phyloP scores from a whole-genome alignment of 1,140 invertebrate genomes.

The Octopus bimaculoides region DNA sequence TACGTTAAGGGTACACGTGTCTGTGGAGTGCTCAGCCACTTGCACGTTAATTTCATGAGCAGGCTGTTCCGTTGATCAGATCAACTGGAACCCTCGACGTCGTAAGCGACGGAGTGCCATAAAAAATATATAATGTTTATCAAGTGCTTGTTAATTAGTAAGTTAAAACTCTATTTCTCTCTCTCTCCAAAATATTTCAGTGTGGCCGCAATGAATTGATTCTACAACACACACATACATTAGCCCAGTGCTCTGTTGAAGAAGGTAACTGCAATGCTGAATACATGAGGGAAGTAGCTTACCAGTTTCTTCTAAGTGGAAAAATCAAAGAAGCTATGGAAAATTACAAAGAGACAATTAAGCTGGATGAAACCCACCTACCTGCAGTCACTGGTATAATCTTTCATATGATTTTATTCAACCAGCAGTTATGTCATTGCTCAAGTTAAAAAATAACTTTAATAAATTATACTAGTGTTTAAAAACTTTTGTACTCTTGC shows the following conservation, averaged over 20 bases:
- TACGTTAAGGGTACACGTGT: too few species aligned
- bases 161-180: neutral
- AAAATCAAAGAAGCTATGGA: conserved; percentile 76
- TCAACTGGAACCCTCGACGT: too few species aligned
- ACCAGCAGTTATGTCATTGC: too few species aligned
- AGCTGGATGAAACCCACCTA: conserved; percentile 79
- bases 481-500: too few species aligned
- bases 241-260: conserved; percentile 74
- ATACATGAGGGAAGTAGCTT: conserved; percentile 76
- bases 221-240: conserved; percentile 70
- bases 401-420: too few species aligned
- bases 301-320: conserved; percentile 71
- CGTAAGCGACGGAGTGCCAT: too few species aligned
- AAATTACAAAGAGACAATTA: conserved; percentile 76
- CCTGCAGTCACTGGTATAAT: conserved; percentile 64
- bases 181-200: conserved; percentile 42
- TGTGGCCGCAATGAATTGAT: conserved; percentile 72
- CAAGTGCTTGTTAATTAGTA: neutral
- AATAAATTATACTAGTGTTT: too few species aligned
- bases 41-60: too few species aligned
- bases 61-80: too few species aligned
- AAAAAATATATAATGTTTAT: neutral
- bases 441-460: too few species aligned
- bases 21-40: too few species aligned
- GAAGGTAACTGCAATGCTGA: conserved; percentile 69